Base-by-base conservation (phyloP, 2,888 invertebrate genomes). In the Scaptomyza reducta region DNA sequence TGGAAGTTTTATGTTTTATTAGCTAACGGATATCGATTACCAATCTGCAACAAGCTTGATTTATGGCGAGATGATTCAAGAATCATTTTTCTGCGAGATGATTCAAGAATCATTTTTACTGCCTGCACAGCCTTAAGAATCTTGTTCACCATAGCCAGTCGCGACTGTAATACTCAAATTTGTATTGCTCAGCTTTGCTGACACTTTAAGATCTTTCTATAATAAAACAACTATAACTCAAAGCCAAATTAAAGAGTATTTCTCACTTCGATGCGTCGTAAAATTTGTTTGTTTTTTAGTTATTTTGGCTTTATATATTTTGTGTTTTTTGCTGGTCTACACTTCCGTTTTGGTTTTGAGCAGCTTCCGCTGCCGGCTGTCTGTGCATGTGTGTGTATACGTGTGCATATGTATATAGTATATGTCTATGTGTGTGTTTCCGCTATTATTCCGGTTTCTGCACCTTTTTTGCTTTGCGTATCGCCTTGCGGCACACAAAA, bases 401-500 rank as follows among this genome's bases (percentile, higher is more conserved):
- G 9, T 50, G 10, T 53, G 22, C 53, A 11, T 45, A 27, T 53
- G 42, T 56, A 18, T 5, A 5, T 11, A n/a, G 14, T n/a, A n/a
- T 47, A 18, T 47, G 13, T 29, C 29, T 46, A 9, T 57, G 38
- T 63, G 45, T 64, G 35, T 61, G 50, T 56, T 53, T 66, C 45
- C 67, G 53, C 42, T 38, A 38, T 57, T 62, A 33, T 62, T 69
- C 25, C 57, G 40, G 53, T 64, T 40, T 6, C 56, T 46, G 62
- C 41, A 35, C 53, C 51, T 64, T 64, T 46, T 58, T 40, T 16
- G 16, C 16, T 40, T 31, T 22, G 42, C 41, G 29, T 65, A 25
- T 35, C 35, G 56, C 44, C 44, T 50, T 59, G 40, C 53, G 68
- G 45, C 58, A 42, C 31, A 60, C 58, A 67, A 76, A 64, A 68